Percentiles rank a stretch among this genome's conserved stretches.
Evolutionary conservation across 2,113 vertebrate species (phyloP).

Genomic region (Psittacus erithacus): DNA sequence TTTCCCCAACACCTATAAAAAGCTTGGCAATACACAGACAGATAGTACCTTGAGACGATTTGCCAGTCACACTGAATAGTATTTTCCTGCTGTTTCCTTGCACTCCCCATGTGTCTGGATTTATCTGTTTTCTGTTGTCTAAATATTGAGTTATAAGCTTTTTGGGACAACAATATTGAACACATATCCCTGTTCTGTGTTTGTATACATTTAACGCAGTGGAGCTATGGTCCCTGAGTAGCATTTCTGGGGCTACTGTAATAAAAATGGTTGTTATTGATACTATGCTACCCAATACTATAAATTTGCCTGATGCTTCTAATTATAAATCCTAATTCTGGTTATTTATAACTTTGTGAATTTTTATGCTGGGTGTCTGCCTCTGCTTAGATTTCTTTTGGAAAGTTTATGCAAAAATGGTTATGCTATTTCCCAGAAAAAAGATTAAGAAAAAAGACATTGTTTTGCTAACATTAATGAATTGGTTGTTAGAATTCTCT

Average conservation of each 20-base stretch:
- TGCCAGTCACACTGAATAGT: not conserved
- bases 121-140: not conserved
- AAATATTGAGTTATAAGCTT: not conserved
- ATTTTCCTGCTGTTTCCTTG: not conserved
- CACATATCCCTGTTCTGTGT: not conserved
- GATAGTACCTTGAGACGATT: not conserved
- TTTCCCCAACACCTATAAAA: not conserved
- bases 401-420: conserved; percentile 42
- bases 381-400: conserved; percentile 51
- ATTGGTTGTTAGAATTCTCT: conserved; percentile 54
- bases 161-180: not conserved
- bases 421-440: conserved; percentile 63
- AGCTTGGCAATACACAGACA: not conserved
- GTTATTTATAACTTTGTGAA: conserved; percentile 30
- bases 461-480: conserved; percentile 69
- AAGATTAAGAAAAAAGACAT: conserved; percentile 56
- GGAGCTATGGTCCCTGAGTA: not conserved
- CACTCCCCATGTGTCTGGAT: not conserved
- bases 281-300: not conserved
- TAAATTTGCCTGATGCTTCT: conserved; percentile 8
- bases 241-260: not conserved
- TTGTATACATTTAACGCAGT: not conserved
- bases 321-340: conserved; percentile 9
- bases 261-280: not conserved
- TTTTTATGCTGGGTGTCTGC: conserved; percentile 55